Conservation (phyloP, 1,140 invertebrate species). For the Amyelois transitella region DNA sequence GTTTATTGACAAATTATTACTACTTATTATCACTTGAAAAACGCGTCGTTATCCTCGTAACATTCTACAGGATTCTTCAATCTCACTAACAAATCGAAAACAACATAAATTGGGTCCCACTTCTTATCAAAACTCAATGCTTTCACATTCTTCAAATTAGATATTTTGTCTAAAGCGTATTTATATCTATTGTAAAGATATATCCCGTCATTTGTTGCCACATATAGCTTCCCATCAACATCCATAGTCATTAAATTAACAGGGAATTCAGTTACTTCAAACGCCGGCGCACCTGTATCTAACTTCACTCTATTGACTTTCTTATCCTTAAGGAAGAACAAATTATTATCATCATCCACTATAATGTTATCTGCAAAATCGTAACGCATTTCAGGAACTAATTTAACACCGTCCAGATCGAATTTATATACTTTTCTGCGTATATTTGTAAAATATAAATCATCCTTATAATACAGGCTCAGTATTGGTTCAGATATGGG, state of each 20-base stretch:
- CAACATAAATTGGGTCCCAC: conserved; percentile 47
- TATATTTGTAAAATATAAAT: conserved; percentile 39
- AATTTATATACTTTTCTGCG: conserved; percentile 40
- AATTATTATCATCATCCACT: conserved; percentile 50
- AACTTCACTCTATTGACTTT: conserved; percentile 48
- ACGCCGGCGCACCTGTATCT: conserved; percentile 28
- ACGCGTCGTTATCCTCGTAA: neutral
- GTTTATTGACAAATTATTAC: too few relatives aligned
- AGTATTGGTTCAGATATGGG: conserved; percentile 41
- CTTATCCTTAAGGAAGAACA: conserved; percentile 42
- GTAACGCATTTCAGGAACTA: conserved; percentile 30
- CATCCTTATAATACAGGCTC: conserved; percentile 41
- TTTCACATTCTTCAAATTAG: conserved; percentile 37
- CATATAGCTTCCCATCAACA: conserved; percentile 34
- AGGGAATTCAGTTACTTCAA: conserved; percentile 41
- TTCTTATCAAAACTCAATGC: conserved; percentile 40
- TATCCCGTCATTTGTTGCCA: conserved; percentile 40
- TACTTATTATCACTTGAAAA: neutral
- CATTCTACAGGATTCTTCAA: conserved; percentile 28
- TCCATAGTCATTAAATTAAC: conserved; percentile 37
- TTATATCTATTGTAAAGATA: conserved; percentile 60
- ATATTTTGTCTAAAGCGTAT: conserved; percentile 49
- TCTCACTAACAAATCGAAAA: conserved; percentile 46
- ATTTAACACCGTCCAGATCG: conserved; percentile 33
- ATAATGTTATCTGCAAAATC: conserved; percentile 40